These are phyloP conservation scores for Caradrina clavipalpis DNA, from an alignment of 2,888 invertebrate genomes.

Conservation along the genomic window DNA sequence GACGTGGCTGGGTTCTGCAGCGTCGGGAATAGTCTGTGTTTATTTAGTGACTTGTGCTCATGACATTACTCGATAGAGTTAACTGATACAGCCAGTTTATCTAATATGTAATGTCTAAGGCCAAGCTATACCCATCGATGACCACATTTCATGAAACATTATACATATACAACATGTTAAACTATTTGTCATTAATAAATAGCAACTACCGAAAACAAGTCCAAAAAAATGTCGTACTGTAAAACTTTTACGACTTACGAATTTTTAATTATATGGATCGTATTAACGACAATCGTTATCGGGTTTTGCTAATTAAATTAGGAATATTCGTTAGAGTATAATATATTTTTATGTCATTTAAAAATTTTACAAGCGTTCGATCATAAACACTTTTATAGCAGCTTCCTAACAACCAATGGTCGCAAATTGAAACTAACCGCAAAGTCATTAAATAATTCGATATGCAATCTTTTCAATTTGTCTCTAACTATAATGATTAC, in stretches of 20 bases:
- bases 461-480: constrained; percentile 75
- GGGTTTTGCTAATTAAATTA: constrained; percentile 65
- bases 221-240: constrained; percentile 12
- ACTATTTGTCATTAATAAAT: constrained; percentile 57
- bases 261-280: constrained; percentile 57
- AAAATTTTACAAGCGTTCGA: constrained; percentile 71
- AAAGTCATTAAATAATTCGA: constrained; percentile 81
- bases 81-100: constrained; percentile 50
- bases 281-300: constrained; percentile 59
- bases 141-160: constrained; percentile 62
- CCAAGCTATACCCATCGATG: constrained; percentile 59
- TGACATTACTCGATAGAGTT: constrained; percentile 51
- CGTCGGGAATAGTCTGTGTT: no score
- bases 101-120: constrained; percentile 72
- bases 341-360: constrained; percentile 71
- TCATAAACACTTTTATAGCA: constrained; percentile 77
- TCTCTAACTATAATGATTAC: no score
- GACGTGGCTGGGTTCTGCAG: not conserved
- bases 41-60: constrained; percentile 30
- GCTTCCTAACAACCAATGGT: constrained; percentile 80
- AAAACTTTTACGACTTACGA: constrained; percentile 42
- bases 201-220: constrained; percentile 2
- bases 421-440: constrained; percentile 85
- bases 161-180: constrained; percentile 59
- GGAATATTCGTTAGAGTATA: constrained; percentile 59